These are phyloP conservation scores for Heterodera filipjevi DNA, from an alignment of 2,888 invertebrate species.

Conservation along the genomic window DNA sequence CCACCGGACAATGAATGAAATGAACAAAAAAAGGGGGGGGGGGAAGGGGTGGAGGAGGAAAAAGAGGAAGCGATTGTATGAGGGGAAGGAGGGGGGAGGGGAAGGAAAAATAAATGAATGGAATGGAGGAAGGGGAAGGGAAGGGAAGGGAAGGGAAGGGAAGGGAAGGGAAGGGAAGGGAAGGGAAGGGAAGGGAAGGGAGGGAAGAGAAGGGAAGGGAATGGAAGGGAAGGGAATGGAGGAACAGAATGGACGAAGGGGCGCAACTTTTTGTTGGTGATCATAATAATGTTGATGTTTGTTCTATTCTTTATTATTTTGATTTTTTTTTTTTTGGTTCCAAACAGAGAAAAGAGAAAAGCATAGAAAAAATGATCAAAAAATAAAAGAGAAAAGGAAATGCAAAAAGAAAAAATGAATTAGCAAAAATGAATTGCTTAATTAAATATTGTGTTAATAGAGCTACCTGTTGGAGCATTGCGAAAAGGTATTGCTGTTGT, in stretches of 20 bases:
- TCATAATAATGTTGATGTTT: too few species aligned
- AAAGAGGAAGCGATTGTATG: neutral
- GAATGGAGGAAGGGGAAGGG: neutral
- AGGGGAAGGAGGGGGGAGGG: too few species aligned
- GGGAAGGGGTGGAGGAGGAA: neutral
- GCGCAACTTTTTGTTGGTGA: neutral
- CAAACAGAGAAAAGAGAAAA: neutral
- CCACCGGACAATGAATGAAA: slow-evolving; percentile 9
- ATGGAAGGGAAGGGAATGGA: too few species aligned
- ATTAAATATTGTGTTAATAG: neutral
- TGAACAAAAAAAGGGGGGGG: neutral
- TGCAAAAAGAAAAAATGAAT: neutral
- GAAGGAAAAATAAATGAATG: neutral
- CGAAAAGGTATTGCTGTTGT: slow-evolving; percentile 1
- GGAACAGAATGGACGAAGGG: too few species aligned
- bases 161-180: too few species aligned
- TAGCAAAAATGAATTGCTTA: neutral
- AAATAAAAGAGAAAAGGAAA: neutral
- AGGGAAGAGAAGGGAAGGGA: too few species aligned
- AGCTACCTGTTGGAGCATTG: neutral
- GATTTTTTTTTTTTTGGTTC: neutral
- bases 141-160: neutral
- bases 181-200: too few species aligned
- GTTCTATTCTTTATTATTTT: neutral
- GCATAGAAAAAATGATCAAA: neutral